These are phyloP conservation scores for Pseudopodoces humilis DNA, from an alignment of 2,113 vertebrate genomes.

Conservation along the genomic window DNA sequence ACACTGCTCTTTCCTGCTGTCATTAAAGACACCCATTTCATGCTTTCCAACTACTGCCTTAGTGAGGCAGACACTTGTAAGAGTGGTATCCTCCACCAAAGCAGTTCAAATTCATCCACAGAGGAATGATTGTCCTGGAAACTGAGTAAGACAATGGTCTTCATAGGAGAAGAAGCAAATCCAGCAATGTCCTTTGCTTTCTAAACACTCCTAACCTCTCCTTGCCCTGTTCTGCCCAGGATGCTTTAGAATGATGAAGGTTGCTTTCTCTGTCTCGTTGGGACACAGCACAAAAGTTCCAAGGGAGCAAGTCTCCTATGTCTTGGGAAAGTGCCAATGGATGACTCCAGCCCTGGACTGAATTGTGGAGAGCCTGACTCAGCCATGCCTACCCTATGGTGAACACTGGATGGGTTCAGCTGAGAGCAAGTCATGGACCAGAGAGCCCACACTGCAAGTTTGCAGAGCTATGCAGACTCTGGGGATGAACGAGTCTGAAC, in stretches of 20 bases:
- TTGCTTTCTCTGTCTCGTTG: neutral
- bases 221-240: neutral
- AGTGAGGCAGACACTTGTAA: neutral
- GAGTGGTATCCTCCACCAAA: neutral
- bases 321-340: neutral
- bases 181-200: neutral
- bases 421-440: neutral
- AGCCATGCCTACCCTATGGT: accelerated
- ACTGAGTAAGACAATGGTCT: neutral
- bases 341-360: neutral
- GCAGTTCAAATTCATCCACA: neutral
- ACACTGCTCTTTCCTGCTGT: neutral
- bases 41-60: neutral
- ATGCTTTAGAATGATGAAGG: neutral
- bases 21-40: neutral
- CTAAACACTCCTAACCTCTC: neutral
- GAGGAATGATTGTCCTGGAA: neutral
- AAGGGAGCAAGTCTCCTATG: neutral
- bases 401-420: neutral
- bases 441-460: neutral
- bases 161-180: neutral
- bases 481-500: neutral
- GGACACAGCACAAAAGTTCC: neutral
- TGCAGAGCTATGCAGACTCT: neutral
- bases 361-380: neutral